phyloP scores from a whole-genome alignment of 1,140 invertebrate genomes.

The Aphelinus certus region DNA sequence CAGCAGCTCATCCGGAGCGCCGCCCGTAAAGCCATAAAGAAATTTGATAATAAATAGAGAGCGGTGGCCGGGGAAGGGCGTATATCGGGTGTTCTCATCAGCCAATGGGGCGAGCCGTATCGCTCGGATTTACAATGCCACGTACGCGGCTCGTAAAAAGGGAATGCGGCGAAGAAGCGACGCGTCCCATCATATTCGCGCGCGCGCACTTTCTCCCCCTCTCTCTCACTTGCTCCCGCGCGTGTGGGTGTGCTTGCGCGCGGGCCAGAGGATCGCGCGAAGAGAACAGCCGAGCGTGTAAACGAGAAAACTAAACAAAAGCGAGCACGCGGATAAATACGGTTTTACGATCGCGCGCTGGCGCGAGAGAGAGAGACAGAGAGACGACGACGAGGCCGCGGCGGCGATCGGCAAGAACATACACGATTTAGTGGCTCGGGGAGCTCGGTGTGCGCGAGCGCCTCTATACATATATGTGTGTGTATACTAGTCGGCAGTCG shows the following conservation, averaged over 20 bases:
- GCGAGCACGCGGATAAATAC: conserved; percentile 48
- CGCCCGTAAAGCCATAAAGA: conserved; percentile 64
- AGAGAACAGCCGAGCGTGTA: conserved; percentile 30
- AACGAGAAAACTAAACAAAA: conserved; percentile 54
- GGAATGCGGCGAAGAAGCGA: conserved; percentile 38
- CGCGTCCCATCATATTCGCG: conserved; percentile 21
- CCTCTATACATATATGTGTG: too few relatives aligned
- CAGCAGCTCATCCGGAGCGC: conserved; percentile 39
- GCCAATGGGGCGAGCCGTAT: conserved; percentile 46
- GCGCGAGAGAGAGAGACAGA: neutral
- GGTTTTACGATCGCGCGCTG: conserved; percentile 49
- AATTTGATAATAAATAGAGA: conserved; percentile 64
- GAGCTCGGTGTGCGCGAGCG: too few relatives aligned
- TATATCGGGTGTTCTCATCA: conserved; percentile 50
- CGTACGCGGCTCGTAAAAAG: conserved; percentile 51
- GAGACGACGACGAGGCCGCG: too few relatives aligned
- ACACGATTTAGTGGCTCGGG: too few relatives aligned
- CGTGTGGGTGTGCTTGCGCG: neutral
- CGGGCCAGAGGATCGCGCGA: conserved; percentile 3
- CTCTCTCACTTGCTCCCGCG: neutral
- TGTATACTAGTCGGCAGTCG: too few relatives aligned
- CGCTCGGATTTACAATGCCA: conserved; percentile 58
- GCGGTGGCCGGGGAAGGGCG: conserved; percentile 31
- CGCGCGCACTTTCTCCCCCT: conserved; percentile 13
- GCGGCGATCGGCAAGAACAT: too few relatives aligned